Evolutionary conservation across 1,140 invertebrate genomes (phyloP), one percentile per base, ranked within the genome.

Genomic region (Heliothis virescens): DNA sequence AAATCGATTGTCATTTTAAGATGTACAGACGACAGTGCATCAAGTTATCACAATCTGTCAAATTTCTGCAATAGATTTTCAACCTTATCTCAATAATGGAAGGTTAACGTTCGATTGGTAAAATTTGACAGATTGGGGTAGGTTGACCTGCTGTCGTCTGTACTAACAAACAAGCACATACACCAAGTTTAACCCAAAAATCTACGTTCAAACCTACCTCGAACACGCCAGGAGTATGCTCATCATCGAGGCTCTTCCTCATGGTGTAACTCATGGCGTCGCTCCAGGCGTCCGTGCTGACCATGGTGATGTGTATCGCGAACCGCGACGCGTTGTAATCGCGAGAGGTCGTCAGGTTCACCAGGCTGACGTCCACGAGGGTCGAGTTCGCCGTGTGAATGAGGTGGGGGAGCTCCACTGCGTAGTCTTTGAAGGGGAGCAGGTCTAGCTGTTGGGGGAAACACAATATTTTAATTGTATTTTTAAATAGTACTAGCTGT

Each of bases 191-290:
- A n/a, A n/a, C n/a, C n/a, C n/a, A n/a, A n/a, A n/a, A n/a, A n/a
- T n/a, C n/a, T n/a, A n/a, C n/a, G n/a, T n/a, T n/a, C n/a, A n/a
- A 15, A 83, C 87, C 94, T 89, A 97, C 96, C 91, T 96, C 95
- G 88, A 97, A 97, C 52, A 97, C 95, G 18, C 97, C 97, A 15
- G 97, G 97, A 12, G 96, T 96, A 82, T 97, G 96, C 85, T 97
- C 97, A 87, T 97, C 97, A 87, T 97, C 96, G 41, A 97, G 85
- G 74, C 95, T 96, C 85, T 96, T 96, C 59, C 94, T 92, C 73
- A 92, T 87, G n/a, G 95, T 89, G 15, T 96, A 85, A 2, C 83
- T 78, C 87, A 96, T 90, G 0, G 81, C 84, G 13, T 87, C 77
- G 50, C 92, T 91, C 0, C 77, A 75, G 57, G 85, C 75, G 52